Conservation (phyloP, 2,797 vertebrate species). For the Sphaeramia orbicularis region DNA sequence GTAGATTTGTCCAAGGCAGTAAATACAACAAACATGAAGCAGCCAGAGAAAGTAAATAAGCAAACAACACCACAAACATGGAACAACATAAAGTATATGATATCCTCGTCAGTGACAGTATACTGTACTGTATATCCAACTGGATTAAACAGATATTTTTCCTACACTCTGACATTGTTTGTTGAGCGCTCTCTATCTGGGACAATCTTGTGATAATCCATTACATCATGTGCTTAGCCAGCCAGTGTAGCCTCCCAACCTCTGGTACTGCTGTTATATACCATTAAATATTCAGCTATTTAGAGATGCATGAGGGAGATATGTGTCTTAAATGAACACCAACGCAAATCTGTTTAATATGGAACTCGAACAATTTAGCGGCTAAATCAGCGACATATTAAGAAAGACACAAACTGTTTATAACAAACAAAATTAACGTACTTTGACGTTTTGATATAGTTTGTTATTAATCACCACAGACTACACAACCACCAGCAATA, state of each 20-base stretch:
- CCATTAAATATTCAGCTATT: constrained; percentile 48
- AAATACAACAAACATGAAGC: constrained; percentile 33
- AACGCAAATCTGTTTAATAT: background rate
- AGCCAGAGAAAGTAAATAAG: constrained; percentile 28
- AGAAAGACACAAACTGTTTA: constrained; percentile 31
- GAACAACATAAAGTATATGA: constrained; percentile 21
- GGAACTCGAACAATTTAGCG: constrained; percentile 1
- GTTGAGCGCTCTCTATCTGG: constrained; percentile 77
- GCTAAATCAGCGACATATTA: constrained; percentile 8
- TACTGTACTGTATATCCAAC: constrained; percentile 9
- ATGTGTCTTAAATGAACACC: background rate
- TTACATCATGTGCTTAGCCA: constrained; percentile 82
- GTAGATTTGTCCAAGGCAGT: constrained; percentile 27
- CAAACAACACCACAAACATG: constrained; percentile 15
- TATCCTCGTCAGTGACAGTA: constrained; percentile 14
- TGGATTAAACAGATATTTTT: constrained; percentile 45
- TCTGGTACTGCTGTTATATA: constrained; percentile 47
- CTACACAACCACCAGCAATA: constrained; percentile 17
- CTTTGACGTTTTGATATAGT: constrained; percentile 15
- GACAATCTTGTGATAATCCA: constrained; percentile 84
- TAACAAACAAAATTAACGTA: constrained; percentile 37
- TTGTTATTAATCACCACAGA: constrained; percentile 32
- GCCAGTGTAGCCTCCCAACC: constrained; percentile 62
- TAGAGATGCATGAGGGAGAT: constrained; percentile 4
- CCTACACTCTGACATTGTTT: constrained; percentile 66